Evolutionary conservation across 2,797 vertebrate genomes (phyloP).

Genomic region (Glossophaga mutica): DNA sequence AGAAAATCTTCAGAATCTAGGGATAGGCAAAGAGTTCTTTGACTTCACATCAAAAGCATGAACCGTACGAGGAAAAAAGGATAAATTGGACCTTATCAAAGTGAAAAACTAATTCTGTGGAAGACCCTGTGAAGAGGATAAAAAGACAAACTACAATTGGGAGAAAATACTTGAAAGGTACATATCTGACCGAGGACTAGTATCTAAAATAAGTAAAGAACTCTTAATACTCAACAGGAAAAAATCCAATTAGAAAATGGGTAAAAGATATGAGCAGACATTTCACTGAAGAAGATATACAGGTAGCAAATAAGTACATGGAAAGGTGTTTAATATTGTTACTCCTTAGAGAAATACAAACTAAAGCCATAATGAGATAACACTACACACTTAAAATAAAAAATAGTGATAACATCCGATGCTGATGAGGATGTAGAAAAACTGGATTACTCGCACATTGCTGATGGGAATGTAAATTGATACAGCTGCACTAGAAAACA

Average conservation of each 20-base stretch:
- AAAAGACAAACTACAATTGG: background rate
- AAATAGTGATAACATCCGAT: background rate
- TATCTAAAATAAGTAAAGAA: background rate
- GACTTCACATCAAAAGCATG: background rate
- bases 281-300: background rate
- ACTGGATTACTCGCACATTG: background rate
- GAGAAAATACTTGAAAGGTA: conserved; percentile 1
- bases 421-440: background rate
- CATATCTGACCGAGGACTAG: background rate
- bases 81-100: background rate
- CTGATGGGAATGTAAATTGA: background rate
- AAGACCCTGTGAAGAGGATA: background rate
- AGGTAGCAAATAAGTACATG: background rate
- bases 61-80: background rate
- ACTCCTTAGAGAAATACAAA: background rate
- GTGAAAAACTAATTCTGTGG: background rate
- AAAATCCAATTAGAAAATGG: background rate
- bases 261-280: background rate
- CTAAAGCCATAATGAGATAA: background rate
- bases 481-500: background rate
- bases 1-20: background rate
- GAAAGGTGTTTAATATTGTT: background rate
- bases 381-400: background rate
- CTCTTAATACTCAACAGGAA: background rate
- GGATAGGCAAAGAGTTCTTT: background rate